These are phyloP conservation scores for Schlechtendalia chinensis DNA, from an alignment of 1,140 invertebrate genomes.

Conservation along the genomic window DNA sequence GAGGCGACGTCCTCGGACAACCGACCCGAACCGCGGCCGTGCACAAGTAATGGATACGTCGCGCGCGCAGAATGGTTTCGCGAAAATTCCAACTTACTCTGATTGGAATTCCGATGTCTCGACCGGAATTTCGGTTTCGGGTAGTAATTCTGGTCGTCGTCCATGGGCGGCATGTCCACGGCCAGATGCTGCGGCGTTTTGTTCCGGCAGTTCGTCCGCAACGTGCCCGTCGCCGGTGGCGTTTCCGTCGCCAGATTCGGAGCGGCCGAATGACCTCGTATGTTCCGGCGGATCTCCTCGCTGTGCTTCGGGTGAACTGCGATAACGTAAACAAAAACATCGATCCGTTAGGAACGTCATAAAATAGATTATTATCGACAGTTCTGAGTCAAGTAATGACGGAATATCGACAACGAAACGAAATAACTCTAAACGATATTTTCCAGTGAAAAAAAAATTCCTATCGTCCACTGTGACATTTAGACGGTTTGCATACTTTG, in stretches of 20 bases:
- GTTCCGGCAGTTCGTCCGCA: constrained; percentile 52
- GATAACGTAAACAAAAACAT: background rate
- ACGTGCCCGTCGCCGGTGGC: background rate
- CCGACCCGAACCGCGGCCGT: too few species aligned
- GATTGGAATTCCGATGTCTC: constrained; percentile 39
- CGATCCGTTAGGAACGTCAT: too few species aligned
- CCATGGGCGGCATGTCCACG: constrained; percentile 49
- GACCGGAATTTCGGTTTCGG: constrained; percentile 27
- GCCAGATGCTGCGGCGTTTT: constrained; percentile 37
- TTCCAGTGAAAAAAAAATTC: too few species aligned
- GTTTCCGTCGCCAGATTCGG: constrained; percentile 40
- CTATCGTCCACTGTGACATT: too few species aligned
- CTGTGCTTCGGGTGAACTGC: constrained; percentile 34
- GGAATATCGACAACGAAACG: too few species aligned
- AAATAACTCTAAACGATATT: too few species aligned
- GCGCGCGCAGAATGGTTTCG: too few species aligned
- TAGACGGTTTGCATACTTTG: too few species aligned
- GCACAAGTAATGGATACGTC: too few species aligned
- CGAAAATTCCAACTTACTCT: constrained; percentile 27
- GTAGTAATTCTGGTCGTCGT: constrained; percentile 16
- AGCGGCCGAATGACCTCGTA: constrained; percentile 42
- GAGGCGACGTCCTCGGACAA: too few species aligned
- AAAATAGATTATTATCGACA: too few species aligned
- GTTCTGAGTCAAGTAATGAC: too few species aligned
- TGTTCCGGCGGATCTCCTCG: constrained; percentile 18